Percentiles rank a stretch among this genome's conserved stretches.
These are phyloP conservation scores for Adelges cooleyi DNA, from an alignment of 1,140 invertebrate genomes.

Conservation along the genomic window DNA sequence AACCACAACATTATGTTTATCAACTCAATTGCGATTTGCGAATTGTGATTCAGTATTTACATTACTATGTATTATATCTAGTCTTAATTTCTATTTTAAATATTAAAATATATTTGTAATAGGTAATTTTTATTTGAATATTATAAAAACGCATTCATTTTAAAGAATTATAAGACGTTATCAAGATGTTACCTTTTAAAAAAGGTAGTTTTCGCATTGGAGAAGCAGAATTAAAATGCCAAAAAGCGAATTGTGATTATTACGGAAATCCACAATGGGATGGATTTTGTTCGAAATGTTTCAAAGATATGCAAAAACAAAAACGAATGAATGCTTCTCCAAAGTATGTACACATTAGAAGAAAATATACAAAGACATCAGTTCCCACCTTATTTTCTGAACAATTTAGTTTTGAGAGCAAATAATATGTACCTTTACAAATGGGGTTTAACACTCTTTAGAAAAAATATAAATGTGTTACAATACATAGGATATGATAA, in stretches of 20 bases:
- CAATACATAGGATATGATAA: neutral
- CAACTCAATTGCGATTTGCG: no score
- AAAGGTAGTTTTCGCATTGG: constrained; percentile 63
- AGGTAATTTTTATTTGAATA: no score
- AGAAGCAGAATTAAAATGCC: constrained; percentile 76
- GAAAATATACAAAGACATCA: neutral
- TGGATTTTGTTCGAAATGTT: constrained; percentile 90
- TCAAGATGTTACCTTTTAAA: constrained; percentile 56
- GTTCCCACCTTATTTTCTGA: neutral
- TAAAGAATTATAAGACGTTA: no score
- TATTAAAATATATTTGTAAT: no score
- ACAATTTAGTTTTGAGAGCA: neutral
- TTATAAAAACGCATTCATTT: no score
- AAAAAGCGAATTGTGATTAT: constrained; percentile 78
- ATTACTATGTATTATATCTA: no score
- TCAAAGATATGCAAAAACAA: constrained; percentile 53
- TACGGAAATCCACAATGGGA: constrained; percentile 96
- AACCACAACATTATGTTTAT: no score
- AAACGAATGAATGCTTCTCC: constrained; percentile 44
- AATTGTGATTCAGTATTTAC: no score
- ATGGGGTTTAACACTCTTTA: no score
- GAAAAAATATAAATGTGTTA: neutral
- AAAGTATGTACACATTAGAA: constrained; percentile 23
- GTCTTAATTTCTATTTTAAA: no score
- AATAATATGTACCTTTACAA: neutral